A percentile compares a stretch with the other conserved stretches of the same genome.
phyloP scores from a whole-genome alignment of 1,140 invertebrate genomes.

The Neocloeon triangulifer region DNA sequence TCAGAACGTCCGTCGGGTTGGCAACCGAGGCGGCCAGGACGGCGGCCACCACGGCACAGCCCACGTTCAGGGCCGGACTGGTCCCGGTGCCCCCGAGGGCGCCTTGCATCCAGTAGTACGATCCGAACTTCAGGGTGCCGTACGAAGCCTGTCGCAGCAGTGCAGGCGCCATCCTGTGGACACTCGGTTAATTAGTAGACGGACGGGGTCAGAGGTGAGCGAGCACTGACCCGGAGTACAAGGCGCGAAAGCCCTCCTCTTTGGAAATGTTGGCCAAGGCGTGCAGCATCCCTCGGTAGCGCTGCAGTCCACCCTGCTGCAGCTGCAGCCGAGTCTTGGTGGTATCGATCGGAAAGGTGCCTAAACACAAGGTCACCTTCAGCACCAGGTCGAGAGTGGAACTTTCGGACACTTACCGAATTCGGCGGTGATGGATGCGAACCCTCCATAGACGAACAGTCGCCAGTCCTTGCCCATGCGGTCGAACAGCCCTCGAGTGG shows the following conservation, averaged over 20 bases:
- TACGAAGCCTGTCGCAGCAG: constrained; percentile 81
- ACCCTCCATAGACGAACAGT: constrained; percentile 80
- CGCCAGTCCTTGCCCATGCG: constrained; percentile 37
- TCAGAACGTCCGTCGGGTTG: constrained; percentile 95
- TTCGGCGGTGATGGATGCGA: constrained; percentile 81
- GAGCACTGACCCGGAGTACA: constrained; percentile 61
- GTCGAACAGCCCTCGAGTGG: too few relatives aligned
- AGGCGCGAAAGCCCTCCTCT: constrained; percentile 51
- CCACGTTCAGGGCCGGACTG: constrained; percentile 47
- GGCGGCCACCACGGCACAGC: constrained; percentile 63
- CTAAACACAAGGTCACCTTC: constrained; percentile 25
- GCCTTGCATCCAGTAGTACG: constrained; percentile 80
- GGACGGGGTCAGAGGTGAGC: neutral
- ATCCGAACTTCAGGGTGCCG: constrained; percentile 90
- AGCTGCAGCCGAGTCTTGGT: constrained; percentile 90
- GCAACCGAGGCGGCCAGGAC: constrained; percentile 85
- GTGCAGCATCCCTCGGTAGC: constrained; percentile 81
- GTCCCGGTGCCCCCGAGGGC: constrained; percentile 15
- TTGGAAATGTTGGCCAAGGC: constrained; percentile 60
- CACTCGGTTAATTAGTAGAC: constrained; percentile 11
- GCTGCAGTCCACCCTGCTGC: constrained; percentile 75
- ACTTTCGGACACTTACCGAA: constrained; percentile 41
- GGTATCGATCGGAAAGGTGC: constrained; percentile 93
- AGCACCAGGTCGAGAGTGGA: constrained; percentile 7
- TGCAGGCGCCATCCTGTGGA: constrained; percentile 66